A percentile compares a stretch with the other conserved stretches of the same genome.
These are phyloP conservation scores for Tachina fera DNA, from an alignment of 2,888 invertebrate species.

Conservation along the genomic window DNA sequence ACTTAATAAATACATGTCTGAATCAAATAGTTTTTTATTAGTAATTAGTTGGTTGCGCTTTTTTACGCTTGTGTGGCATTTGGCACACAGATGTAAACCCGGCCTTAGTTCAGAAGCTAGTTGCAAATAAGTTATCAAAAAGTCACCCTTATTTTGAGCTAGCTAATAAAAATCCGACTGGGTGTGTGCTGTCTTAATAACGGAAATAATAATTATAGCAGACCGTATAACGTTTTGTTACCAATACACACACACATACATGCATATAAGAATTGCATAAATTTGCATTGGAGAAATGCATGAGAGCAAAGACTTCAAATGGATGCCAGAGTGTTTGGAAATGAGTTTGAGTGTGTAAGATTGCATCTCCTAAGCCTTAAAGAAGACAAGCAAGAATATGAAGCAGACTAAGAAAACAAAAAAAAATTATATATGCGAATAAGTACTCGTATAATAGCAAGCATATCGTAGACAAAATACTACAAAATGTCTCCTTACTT, in stretches of 20 bases:
- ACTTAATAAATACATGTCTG: too few relatives aligned
- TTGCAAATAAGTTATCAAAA: too few relatives aligned
- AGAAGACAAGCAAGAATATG: slow-evolving; percentile 45
- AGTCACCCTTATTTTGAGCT: too few relatives aligned
- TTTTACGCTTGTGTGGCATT: too few relatives aligned
- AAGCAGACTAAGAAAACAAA: too few relatives aligned
- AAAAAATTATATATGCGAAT: not conserved
- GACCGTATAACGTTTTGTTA: slow-evolving; percentile 50
- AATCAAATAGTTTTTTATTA: too few relatives aligned
- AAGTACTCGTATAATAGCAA: too few relatives aligned
- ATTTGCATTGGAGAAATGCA: slow-evolving; percentile 26
- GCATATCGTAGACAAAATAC: slow-evolving; percentile 54
- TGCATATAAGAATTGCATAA: slow-evolving; percentile 44
- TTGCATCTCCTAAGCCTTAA: slow-evolving; percentile 41
- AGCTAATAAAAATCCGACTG: too few relatives aligned
- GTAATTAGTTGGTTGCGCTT: too few relatives aligned
- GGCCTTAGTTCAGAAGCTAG: too few relatives aligned
- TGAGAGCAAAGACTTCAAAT: not conserved
- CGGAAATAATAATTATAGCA: slow-evolving; percentile 57
- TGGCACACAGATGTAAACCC: too few relatives aligned
- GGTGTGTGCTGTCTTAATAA: slow-evolving; percentile 10
- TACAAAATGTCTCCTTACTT: slow-evolving; percentile 51
- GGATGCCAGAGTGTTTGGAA: not conserved
- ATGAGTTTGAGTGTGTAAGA: not conserved
- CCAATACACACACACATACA: slow-evolving; percentile 20